phyloP scores from a whole-genome alignment of 2,888 invertebrate genomes.

The Neoascia interrupta region DNA sequence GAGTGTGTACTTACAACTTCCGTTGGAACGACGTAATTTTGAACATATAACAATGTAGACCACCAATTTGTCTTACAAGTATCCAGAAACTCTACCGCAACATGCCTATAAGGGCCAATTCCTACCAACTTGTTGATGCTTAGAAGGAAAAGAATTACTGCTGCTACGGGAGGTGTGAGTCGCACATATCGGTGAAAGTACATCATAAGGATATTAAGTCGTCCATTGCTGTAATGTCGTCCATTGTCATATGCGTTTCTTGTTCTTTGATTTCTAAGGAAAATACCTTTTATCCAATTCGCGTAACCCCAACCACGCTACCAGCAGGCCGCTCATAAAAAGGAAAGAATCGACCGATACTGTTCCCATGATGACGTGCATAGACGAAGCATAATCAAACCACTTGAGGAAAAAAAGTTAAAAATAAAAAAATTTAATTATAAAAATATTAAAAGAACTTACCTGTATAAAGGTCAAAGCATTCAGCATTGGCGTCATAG shows the following conservation, averaged over 20 bases:
- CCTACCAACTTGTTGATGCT: constrained; percentile 80
- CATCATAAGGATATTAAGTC: constrained; percentile 76
- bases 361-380: constrained; percentile 79
- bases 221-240: constrained; percentile 72
- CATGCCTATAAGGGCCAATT: constrained; percentile 81
- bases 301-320: constrained; percentile 78
- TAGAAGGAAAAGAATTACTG: constrained; percentile 80
- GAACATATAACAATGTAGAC: constrained; percentile 80
- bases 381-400: constrained; percentile 75
- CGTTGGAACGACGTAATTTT: constrained; percentile 79
- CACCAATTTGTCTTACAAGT: constrained; percentile 80
- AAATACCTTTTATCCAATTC: constrained; percentile 76
- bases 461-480: too few species aligned
- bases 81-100: constrained; percentile 78
- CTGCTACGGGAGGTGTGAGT: constrained; percentile 81
- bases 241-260: not conserved
- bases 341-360: constrained; percentile 84
- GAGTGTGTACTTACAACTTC: constrained; percentile 74
- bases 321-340: constrained; percentile 82
- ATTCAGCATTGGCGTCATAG: not conserved
- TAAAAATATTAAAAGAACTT: too few species aligned
- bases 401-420: constrained; percentile 70
- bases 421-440: not conserved
- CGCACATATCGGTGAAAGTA: constrained; percentile 79
- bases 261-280: not conserved